phyloP scores from a whole-genome alignment of 92 coral and sea anemone genomes.

The Palythoa grandis region DNA sequence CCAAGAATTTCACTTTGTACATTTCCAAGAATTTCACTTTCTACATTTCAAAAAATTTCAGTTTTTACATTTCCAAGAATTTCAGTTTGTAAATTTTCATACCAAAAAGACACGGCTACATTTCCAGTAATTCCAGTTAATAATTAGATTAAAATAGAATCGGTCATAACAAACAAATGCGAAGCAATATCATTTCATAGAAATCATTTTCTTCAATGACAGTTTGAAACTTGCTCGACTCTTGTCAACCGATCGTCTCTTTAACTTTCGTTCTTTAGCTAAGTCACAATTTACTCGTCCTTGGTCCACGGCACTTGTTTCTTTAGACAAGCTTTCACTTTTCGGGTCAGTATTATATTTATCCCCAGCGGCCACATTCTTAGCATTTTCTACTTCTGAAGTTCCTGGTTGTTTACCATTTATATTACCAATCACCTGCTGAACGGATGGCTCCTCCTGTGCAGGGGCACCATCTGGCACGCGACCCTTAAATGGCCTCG shows the following conservation, averaged over 20 bases:
- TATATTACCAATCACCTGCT: not conserved
- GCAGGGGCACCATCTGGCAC: slow-evolving; percentile 48
- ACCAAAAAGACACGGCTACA: not conserved
- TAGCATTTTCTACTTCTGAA: not conserved
- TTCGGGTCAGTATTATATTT: not conserved
- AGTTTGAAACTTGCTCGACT: slow-evolving; percentile 69
- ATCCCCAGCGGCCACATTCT: not conserved
- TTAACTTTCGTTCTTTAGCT: slow-evolving; percentile 9
- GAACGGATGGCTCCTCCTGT: not conserved
- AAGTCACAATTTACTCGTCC: not conserved
- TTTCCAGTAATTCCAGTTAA: not conserved
- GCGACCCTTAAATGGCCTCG: slow-evolving; percentile 22
- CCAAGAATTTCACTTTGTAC: not conserved
- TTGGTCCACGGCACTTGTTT: not conserved
- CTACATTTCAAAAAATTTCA: not conserved
- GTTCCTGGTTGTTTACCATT: too few species aligned
- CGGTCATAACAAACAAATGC: not conserved
- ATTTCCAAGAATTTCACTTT: not conserved
- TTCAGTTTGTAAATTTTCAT: not conserved
- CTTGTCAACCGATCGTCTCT: slow-evolving; percentile 65
- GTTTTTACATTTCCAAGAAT: not conserved
- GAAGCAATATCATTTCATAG: slow-evolving; percentile 39
- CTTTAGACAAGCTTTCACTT: not conserved
- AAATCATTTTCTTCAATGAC: slow-evolving; percentile 69
- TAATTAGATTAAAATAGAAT: not conserved